Conservation (phyloP, 2,888 invertebrate genomes). For the Anoplius nigerrimus region DNA sequence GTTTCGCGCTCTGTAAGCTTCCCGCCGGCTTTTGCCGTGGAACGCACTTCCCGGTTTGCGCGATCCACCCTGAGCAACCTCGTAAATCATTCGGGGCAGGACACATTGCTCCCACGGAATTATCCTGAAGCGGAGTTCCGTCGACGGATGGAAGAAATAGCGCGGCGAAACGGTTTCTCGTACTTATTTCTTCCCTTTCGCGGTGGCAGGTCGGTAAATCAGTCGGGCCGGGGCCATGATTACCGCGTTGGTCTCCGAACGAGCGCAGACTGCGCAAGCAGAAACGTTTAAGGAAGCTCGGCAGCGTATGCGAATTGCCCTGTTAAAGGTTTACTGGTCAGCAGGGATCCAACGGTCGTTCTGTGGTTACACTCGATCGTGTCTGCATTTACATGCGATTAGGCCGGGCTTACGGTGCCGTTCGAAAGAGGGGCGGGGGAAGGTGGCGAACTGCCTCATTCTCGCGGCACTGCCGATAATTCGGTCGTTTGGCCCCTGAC, state of each 20-base stretch:
- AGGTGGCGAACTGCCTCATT: conserved; percentile 20
- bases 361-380: conserved; percentile 22
- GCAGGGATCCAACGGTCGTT: conserved; percentile 22
- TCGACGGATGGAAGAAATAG: conserved; percentile 11
- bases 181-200: conserved; percentile 6
- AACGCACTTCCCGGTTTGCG: conserved; percentile 31
- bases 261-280: not conserved
- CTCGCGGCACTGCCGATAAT: conserved; percentile 5
- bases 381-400: conserved; percentile 39
- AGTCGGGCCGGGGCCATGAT: conserved; percentile 14
- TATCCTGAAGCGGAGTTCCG: conserved; percentile 11
- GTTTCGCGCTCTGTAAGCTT: no score
- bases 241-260: not conserved
- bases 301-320: conserved; percentile 47
- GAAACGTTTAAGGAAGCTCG: conserved; percentile 31
- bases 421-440: not conserved
- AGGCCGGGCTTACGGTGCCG: conserved; percentile 23
- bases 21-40: conserved; percentile 7
- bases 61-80: conserved; percentile 20
- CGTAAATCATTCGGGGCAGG: conserved; percentile 39
- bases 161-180: conserved; percentile 19
- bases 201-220: conserved; percentile 15
- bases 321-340: conserved; percentile 40
- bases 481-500: not conserved
- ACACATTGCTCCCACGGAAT: conserved; percentile 41